Base-by-base conservation (phyloP, 1,140 invertebrate species). In the Penaeus vannamei region DNA sequence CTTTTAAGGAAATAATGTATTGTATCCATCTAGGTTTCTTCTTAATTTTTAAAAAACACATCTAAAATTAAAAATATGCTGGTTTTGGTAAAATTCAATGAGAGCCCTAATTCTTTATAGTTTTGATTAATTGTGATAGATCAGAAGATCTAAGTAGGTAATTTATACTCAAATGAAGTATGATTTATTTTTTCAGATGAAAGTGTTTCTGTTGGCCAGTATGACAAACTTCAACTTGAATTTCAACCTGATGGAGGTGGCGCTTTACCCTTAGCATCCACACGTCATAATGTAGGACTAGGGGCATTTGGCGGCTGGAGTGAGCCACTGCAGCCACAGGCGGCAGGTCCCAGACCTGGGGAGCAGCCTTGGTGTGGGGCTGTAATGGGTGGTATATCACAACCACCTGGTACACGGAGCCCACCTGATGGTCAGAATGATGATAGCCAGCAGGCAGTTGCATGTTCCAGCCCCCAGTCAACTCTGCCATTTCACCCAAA, bases 391-490 rank as follows among this genome's bases (percentile, higher is more conserved):
- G 76, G 66, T 59, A 76, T 53, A 22, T 59, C 79, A 12, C 88
- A 88, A 59, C 88, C 89, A 23, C 91, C 91, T 62, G 85, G 87
- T 8, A 66, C 83, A 29, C 88, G 91, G 14, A 91, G 91, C 76
- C 88, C 86, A n/a, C 90, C 88, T 23, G 89, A 90, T 36, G 89
- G 86, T 23, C 91, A 88, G 61, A 88, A 89, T 79, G 89, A 90
- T 62, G 89, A 89, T 26, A 59, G 86, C 36, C 84, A 84, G 59
- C 80, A 80, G 29, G 77, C 91, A 46, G 91, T 89, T 80, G 79
- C 88, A 64, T 90, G 86, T 80, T 90, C 89, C n/a, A 77, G 84
- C 10, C 89, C 53, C 8, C 89, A 76, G 22, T 60, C 53, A 29
- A 29, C 81, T 22, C 66, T 90, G 62, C 69, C 76, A 46, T 79